Evolutionary conservation across 2,113 vertebrate genomes (phyloP).

Genomic region (Podiceps cristatus): DNA sequence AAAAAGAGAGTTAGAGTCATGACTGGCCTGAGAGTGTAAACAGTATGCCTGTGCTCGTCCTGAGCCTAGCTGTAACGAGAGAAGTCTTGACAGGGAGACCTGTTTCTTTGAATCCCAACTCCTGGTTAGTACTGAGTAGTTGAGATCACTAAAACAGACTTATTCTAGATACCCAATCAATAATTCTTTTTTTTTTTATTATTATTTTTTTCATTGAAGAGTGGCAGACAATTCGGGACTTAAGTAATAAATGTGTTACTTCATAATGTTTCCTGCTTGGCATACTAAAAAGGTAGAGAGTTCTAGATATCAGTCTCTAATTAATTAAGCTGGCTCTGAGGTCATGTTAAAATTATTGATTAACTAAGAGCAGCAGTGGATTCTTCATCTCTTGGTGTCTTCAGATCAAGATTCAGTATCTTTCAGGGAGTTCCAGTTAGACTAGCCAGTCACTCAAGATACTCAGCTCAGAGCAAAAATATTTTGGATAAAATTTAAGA

Average conservation of each 20-base stretch:
- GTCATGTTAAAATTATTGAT: background rate
- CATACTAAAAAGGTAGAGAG: background rate
- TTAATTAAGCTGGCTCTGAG: background rate
- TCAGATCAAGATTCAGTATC: background rate
- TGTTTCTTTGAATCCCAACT: background rate
- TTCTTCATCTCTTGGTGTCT: background rate
- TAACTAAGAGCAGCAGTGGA: background rate
- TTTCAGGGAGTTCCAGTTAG: background rate
- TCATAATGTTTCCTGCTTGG: background rate
- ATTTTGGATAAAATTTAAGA: background rate
- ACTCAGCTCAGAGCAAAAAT: background rate
- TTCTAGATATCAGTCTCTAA: conserved; percentile 10
- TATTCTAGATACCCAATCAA: background rate
- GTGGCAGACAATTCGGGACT: background rate
- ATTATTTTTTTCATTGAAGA: background rate
- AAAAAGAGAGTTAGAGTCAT: background rate
- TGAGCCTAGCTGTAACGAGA: background rate
- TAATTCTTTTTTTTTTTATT: background rate
- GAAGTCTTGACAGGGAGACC: background rate
- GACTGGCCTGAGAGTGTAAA: background rate
- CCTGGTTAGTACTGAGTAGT: background rate
- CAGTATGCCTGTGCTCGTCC: background rate
- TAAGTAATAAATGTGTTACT: background rate
- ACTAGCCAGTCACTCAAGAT: background rate
- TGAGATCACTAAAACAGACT: background rate